A percentile compares a stretch with the other conserved stretches of the same genome.
Conservation (phyloP, 1,140 invertebrate genomes). For the Musca vetustissima region DNA sequence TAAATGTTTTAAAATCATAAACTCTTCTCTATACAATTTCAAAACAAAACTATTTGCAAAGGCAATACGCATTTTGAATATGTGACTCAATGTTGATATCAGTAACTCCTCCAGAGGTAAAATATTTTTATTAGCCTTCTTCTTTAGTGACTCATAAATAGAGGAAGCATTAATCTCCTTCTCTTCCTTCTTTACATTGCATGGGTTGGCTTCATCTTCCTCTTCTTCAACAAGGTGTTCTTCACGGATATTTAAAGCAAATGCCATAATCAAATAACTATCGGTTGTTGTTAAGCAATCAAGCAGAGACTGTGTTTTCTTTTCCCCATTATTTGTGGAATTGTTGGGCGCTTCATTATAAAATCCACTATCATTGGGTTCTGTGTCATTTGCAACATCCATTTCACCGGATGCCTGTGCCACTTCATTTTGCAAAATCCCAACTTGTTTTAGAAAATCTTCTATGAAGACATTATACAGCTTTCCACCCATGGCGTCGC, state of each 20-base stretch:
- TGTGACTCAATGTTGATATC: constrained; percentile 24
- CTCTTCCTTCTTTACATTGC: neutral
- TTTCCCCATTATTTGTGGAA: neutral
- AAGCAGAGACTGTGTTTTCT: neutral
- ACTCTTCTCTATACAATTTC: constrained; percentile 38
- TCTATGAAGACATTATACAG: constrained; percentile 35
- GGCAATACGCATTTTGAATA: constrained; percentile 35
- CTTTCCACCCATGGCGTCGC: constrained; percentile 23
- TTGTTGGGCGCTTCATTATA: constrained; percentile 5
- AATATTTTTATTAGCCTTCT: neutral
- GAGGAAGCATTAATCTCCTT: constrained; percentile 6
- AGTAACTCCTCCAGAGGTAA: constrained; percentile 11
- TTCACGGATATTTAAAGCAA: constrained; percentile 25
- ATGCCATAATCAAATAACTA: constrained; percentile 30
- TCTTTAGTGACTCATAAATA: constrained; percentile 16
- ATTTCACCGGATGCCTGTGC: neutral
- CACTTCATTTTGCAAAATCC: constrained; percentile 19
- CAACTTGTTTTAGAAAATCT: constrained; percentile 28
- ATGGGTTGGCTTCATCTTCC: neutral
- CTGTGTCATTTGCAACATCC: neutral
- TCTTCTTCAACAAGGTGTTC: constrained; percentile 11
- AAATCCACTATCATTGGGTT: constrained; percentile 9
- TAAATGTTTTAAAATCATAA: constrained; percentile 36
- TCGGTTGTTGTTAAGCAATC: constrained; percentile 27
- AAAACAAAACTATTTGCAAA: constrained; percentile 43